Percentiles rank a stretch among this genome's conserved stretches.
Conservation (phyloP, 2,888 invertebrate genomes). For the Spilosoma lubricipeda region DNA sequence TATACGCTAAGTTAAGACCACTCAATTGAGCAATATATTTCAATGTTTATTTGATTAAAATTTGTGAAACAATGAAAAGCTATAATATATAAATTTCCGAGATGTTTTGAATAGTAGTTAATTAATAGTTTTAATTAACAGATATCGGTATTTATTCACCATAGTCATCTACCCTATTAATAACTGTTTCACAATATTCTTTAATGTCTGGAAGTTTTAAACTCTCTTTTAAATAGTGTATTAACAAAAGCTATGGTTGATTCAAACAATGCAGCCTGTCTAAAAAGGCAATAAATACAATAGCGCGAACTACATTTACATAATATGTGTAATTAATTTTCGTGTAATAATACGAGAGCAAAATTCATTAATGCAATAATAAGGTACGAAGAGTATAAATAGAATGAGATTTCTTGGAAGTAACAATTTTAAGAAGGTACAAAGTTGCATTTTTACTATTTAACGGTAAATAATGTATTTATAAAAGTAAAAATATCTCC, state of each 20-base stretch:
- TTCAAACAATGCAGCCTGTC: not conserved
- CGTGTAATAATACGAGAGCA: constrained; percentile 23
- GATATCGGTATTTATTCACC: too few relatives aligned
- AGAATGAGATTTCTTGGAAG: constrained; percentile 34
- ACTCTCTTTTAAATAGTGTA: not conserved
- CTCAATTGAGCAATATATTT: too few relatives aligned
- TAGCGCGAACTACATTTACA: constrained; percentile 8
- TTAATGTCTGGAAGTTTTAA: not conserved
- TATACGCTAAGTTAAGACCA: too few relatives aligned
- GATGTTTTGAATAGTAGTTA: too few relatives aligned
- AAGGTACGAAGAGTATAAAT: constrained; percentile 31
- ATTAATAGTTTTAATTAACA: too few relatives aligned
- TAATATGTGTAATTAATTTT: constrained; percentile 19
- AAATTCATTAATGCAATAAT: constrained; percentile 26
- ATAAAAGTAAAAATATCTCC: constrained; percentile 44
- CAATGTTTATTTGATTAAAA: too few relatives aligned
- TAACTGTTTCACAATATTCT: not conserved
- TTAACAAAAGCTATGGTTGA: not conserved
- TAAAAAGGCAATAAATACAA: constrained; percentile 12
- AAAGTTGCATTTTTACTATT: constrained; percentile 18
- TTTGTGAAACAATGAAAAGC: too few relatives aligned
- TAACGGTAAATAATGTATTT: constrained; percentile 19
- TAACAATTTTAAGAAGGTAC: constrained; percentile 23
- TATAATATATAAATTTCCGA: too few relatives aligned
- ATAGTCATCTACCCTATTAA: too few relatives aligned